Evolutionary conservation across 2,888 invertebrate species (phyloP), one percentile per base, ranked within the genome.

Genomic region (Argyra leucocephala): DNA sequence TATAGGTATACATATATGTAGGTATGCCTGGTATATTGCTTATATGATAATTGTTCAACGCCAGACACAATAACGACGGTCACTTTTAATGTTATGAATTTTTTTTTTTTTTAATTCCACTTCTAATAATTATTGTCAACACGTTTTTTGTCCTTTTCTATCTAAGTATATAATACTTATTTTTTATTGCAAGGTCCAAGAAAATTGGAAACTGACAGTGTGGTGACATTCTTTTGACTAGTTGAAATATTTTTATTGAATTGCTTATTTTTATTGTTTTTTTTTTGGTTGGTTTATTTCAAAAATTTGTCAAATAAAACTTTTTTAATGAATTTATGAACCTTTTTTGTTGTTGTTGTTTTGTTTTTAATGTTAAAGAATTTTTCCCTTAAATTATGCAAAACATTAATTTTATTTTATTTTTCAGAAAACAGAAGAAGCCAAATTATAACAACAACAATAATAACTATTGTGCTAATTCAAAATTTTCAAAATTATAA

Each of bases 241-340:
- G 12, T 37, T 65, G 61, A 64, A 61, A 61, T 65, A 58, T 64
- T 67, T 63, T 26, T 63, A 66, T 66, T 66, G 66, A 68, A 68
- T 68, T 68, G 62, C 62, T 22, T 65, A 62, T 64, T 62, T 66
- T 48, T 18, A 48, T 48, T 37, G 12, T 48, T 15, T 15, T 48
- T 48, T 15, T 9, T 37, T 6, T 18, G 48, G 66, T 69, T 64
- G 69, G 65, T 66, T 64, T 59, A 62, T 59, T 59, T 65, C 65
- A 65, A 64, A 68, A 70, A 70, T 70, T 70, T 70, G 70, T 70
- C 70, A 69, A 70, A 36, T 23, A 24, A 59, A 59, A 59, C 5
- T 59, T 48, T 66, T 68, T 66, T 69, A 69, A 70, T 66, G 68
- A 68, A 70, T 70, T 69, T 70, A 70, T 68, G 69, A 67, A 67